Percentiles rank a stretch among this genome's conserved stretches.
These are phyloP conservation scores for Lasioglossum marginatum DNA, from an alignment of 2,888 invertebrate species.

Conservation along the genomic window DNA sequence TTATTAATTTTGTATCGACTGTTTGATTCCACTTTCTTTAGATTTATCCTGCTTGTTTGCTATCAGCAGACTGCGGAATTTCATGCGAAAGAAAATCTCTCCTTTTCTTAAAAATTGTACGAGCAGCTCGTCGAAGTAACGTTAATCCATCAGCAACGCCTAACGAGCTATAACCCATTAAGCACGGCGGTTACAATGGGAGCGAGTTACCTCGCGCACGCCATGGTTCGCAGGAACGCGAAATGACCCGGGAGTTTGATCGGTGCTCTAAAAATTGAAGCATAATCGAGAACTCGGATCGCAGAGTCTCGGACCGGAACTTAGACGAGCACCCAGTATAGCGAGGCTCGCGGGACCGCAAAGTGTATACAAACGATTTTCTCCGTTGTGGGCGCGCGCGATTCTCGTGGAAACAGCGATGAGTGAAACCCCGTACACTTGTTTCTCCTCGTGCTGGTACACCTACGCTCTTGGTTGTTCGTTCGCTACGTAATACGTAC, in stretches of 20 bases:
- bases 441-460: slow-evolving; percentile 37
- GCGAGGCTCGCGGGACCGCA: slow-evolving; percentile 37
- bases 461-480: slow-evolving; percentile 26
- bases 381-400: slow-evolving; percentile 40
- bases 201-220: slow-evolving; percentile 46
- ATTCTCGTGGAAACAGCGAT: slow-evolving; percentile 54
- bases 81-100: neutral
- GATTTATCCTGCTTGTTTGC: too few relatives aligned
- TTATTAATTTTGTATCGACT: too few relatives aligned
- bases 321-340: slow-evolving; percentile 14
- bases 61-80: too few relatives aligned
- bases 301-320: neutral
- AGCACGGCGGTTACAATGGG: slow-evolving; percentile 33
- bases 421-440: slow-evolving; percentile 52
- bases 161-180: slow-evolving; percentile 55
- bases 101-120: too few relatives aligned
- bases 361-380: slow-evolving; percentile 63
- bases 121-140: slow-evolving; percentile 24
- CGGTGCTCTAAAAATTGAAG: neutral
- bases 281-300: neutral
- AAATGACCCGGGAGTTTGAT: slow-evolving; percentile 37
- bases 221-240: slow-evolving; percentile 32
- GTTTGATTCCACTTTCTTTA: too few relatives aligned
- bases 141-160: slow-evolving; percentile 43
- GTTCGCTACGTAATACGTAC: slow-evolving; percentile 47